These are phyloP conservation scores for Clepsis dumicolana DNA, from an alignment of 2,888 invertebrate species.

Conservation along the genomic window DNA sequence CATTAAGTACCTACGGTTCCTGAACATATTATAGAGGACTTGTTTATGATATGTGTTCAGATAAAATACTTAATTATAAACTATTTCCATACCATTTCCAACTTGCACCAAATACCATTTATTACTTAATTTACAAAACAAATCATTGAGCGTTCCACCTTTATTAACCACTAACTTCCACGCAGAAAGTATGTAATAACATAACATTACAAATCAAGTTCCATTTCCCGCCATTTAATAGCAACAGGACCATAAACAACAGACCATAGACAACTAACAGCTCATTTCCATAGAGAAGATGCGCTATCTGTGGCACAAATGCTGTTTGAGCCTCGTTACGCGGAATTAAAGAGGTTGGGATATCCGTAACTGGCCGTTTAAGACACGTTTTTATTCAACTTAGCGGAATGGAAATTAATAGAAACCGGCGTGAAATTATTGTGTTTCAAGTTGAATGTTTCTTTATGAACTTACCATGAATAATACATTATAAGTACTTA, in stretches of 20 bases:
- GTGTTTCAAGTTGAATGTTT: not conserved
- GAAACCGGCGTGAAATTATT: not conserved
- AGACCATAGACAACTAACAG: constrained; percentile 35
- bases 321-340: constrained; percentile 16
- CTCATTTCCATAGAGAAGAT: constrained; percentile 38
- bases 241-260: constrained; percentile 34
- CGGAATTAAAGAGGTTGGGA: constrained; percentile 8
- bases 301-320: constrained; percentile 29
- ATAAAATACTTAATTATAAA: no score
- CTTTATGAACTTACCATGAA: no score
- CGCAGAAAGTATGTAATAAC: constrained; percentile 18
- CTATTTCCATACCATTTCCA: not conserved
- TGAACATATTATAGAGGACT: no score
- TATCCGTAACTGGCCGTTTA: not conserved
- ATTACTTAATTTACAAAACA: not conserved
- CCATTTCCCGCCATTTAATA: constrained; percentile 22
- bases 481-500: no score
- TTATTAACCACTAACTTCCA: constrained; percentile 28
- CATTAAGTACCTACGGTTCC: no score
- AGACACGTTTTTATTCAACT: not conserved
- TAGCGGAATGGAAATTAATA: not conserved
- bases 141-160: constrained; percentile 5
- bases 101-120: not conserved
- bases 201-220: constrained; percentile 21
- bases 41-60: no score